A percentile compares a stretch with the other conserved stretches of the same genome.
Evolutionary conservation across 2,888 invertebrate genomes (phyloP).

Genomic region (Monoplex corrugatus): DNA sequence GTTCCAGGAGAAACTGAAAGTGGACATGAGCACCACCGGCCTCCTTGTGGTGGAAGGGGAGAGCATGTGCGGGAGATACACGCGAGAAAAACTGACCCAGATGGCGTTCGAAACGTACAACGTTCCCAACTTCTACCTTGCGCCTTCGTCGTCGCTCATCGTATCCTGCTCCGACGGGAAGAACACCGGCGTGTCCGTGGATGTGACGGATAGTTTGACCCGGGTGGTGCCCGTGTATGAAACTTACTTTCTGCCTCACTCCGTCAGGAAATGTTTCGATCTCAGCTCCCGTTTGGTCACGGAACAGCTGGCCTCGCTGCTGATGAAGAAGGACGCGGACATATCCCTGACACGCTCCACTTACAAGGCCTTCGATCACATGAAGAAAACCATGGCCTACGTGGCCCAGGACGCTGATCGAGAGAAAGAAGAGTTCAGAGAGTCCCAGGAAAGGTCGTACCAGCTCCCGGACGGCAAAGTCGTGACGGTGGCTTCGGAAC

Average conservation of each 20-base stretch:
- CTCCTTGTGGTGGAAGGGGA: constrained; percentile 94
- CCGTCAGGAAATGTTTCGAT: not conserved
- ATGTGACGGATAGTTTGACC: not conserved
- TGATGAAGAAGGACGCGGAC: not conserved
- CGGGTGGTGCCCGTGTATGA: not conserved
- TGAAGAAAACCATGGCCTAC: not conserved
- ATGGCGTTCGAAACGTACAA: constrained; percentile 88
- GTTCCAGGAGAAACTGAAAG: constrained; percentile 88
- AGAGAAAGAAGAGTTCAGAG: not conserved
- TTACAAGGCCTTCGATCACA: not conserved
- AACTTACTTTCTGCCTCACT: not conserved
- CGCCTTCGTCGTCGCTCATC: constrained; percentile 92
- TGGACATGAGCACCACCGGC: constrained; percentile 96
- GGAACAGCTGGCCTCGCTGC: not conserved
- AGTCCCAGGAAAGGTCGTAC: not conserved
- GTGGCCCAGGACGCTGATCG: not conserved
- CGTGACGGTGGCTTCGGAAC: not conserved
- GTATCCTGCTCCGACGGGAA: constrained; percentile 80
- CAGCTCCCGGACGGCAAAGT: not conserved
- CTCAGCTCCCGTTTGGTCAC: not conserved
- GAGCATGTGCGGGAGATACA: constrained; percentile 96
- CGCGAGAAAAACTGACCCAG: constrained; percentile 95
- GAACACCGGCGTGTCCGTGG: not conserved
- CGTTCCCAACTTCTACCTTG: constrained; percentile 96
- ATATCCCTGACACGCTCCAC: not conserved